Evolutionary conservation across 2,888 invertebrate genomes (phyloP).

Genomic region (Morpho deidamia): DNA sequence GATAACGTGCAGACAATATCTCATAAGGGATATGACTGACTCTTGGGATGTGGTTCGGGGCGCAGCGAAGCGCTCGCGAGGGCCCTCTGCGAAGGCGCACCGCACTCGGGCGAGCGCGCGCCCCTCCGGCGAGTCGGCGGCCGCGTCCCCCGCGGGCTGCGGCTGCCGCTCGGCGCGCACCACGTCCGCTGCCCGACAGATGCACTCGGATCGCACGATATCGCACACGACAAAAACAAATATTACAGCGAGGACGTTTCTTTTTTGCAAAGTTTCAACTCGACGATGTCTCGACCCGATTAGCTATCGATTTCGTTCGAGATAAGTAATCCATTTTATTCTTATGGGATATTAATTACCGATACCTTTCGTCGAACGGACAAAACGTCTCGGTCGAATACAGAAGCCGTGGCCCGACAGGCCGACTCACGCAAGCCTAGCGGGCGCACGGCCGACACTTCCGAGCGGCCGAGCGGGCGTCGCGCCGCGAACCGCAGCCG

Average conservation of each 20-base stretch:
- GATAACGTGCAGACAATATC: too few species aligned
- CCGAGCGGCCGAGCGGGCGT: constrained; percentile 61
- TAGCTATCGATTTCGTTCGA: too few species aligned
- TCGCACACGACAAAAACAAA: too few species aligned
- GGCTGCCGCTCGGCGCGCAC: constrained; percentile 53
- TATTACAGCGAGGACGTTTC: too few species aligned
- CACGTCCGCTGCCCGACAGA: constrained; percentile 41
- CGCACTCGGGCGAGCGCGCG: constrained; percentile 34
- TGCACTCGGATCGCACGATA: neutral
- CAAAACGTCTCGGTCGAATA: neutral
- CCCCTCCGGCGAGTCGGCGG: constrained; percentile 7
- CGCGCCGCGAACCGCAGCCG: constrained; percentile 61
- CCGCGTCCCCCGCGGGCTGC: constrained; percentile 31
- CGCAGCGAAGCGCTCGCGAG: constrained; percentile 35
- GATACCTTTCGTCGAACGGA: too few species aligned
- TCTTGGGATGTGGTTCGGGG: constrained; percentile 45
- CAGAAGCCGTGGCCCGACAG: constrained; percentile 13
- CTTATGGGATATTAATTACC: too few species aligned
- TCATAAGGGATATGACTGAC: constrained; percentile 24
- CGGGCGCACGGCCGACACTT: constrained; percentile 56
- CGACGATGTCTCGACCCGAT: too few species aligned
- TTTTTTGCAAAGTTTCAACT: too few species aligned
- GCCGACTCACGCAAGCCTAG: constrained; percentile 51
- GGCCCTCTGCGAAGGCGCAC: constrained; percentile 37
- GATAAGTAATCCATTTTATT: too few species aligned